Conservation (phyloP, 2,113 vertebrate genomes). For the Mobula hypostoma region DNA sequence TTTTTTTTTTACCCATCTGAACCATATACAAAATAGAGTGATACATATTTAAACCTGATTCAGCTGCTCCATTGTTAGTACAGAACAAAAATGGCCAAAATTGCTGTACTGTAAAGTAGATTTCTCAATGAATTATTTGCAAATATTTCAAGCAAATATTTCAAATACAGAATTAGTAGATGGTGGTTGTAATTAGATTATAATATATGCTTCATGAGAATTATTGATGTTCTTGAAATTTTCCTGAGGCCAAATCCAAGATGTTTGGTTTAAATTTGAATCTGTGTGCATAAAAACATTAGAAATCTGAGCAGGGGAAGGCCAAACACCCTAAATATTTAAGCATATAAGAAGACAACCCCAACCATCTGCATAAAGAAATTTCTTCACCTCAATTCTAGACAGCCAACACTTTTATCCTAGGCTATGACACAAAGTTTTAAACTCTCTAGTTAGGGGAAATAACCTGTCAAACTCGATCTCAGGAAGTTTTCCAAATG, state of each 20-base stretch:
- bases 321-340: no score
- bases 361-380: no score
- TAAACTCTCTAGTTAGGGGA: no score
- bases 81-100: neutral
- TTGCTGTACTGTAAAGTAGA: neutral
- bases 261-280: neutral
- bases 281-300: neutral
- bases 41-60: neutral
- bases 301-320: no score
- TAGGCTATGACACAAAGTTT: no score
- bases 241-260: neutral
- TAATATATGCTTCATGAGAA: neutral
- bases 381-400: no score
- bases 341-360: no score
- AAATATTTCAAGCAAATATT: neutral
- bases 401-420: no score
- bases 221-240: neutral
- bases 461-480: no score
- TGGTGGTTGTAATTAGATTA: neutral
- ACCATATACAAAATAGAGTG: neutral
- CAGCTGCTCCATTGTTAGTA: neutral
- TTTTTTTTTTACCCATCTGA: no score
- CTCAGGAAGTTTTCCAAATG: no score
- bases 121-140: neutral
- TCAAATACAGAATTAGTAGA: neutral